Conservation (phyloP, 2,113 vertebrate genomes). For the Sander vitreus region DNA sequence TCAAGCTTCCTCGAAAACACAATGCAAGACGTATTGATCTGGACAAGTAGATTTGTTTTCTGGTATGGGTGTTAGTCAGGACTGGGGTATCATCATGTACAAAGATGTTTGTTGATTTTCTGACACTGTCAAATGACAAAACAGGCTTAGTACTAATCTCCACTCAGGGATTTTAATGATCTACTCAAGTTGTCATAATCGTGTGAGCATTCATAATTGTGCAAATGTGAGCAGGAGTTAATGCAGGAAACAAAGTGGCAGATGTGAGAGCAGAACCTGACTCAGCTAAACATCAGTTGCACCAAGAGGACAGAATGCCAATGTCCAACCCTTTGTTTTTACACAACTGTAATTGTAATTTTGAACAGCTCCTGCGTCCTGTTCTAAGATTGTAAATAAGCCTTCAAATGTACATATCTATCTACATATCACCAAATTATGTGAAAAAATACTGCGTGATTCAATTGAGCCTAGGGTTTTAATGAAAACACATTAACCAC, state of each 20-base stretch:
- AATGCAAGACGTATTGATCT: slow-evolving; percentile 45
- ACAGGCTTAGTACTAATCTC: neutral
- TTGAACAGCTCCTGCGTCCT: no score
- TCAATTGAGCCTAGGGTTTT: no score
- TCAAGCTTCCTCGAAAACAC: slow-evolving; percentile 33
- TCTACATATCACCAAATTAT: neutral
- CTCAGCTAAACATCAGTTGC: neutral
- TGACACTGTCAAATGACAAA: slow-evolving; percentile 31
- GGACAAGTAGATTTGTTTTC: neutral
- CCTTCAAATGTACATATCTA: neutral
- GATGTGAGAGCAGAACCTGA: slow-evolving; percentile 31
- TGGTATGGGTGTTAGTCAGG: neutral
- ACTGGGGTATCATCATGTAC: neutral
- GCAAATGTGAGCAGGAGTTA: slow-evolving; percentile 18
- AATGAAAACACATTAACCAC: neutral
- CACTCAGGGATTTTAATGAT: neutral
- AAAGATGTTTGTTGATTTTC: slow-evolving; percentile 49
- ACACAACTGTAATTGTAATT: neutral
- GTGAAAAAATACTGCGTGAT: neutral
- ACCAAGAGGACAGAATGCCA: neutral
- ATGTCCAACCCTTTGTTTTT: neutral
- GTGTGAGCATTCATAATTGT: slow-evolving; percentile 9
- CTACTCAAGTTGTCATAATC: neutral
- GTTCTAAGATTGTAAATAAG: neutral
- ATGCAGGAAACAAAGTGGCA: slow-evolving; percentile 25